Base-by-base conservation (phyloP, 35 echinoderm and acorn worm species). In the Amphiura filiformis region DNA sequence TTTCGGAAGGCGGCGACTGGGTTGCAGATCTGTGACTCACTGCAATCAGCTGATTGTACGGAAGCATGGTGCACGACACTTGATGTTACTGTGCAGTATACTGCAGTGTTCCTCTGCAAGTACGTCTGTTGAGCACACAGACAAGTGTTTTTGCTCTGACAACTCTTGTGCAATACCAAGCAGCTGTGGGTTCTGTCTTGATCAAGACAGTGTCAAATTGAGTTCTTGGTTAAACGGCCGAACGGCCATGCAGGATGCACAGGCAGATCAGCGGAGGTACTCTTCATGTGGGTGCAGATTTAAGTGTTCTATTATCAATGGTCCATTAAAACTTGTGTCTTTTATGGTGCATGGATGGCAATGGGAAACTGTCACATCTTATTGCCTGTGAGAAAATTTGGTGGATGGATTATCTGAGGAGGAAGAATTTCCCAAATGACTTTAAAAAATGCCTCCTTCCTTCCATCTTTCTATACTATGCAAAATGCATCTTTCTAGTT, bases 1-100 rank as follows among this genome's bases (percentile, higher is more conserved):
- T 70, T 26, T 70, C 61, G 61, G 61, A 70, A 70, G 61, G 61
- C 61, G 61, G 61, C 61, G 61, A 70, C 61, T 70, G 61, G 61
- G 28, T n/a, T 70, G 61, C 28, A 70, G 26, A 70, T 70, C 61
- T 30, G 26, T 70, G 61, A 70, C 61, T 70, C 61, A 70, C 26
- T 70, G 61, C 61, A 15, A 70, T 70, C 61, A 70, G 61, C 61
- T 70, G 61, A 70, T 70, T 70, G 61, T 5, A 70, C 11, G 61
- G 61, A 70, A 70, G 26, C 28, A 70, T n/a, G 61, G 61, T 70
- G 61, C 61, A 70, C 61, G 61, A 70, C 28, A 70, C 61, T 70
- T 70, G 61, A 70, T 70, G 61, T 70, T 70, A 70, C 61, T 70
- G 61, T 70, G 61, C 17, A 30, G 61, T 70, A 70, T 70, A 13